These are phyloP conservation scores for Helicoverpa zea DNA, from an alignment of 1,140 invertebrate species.

Conservation along the genomic window DNA sequence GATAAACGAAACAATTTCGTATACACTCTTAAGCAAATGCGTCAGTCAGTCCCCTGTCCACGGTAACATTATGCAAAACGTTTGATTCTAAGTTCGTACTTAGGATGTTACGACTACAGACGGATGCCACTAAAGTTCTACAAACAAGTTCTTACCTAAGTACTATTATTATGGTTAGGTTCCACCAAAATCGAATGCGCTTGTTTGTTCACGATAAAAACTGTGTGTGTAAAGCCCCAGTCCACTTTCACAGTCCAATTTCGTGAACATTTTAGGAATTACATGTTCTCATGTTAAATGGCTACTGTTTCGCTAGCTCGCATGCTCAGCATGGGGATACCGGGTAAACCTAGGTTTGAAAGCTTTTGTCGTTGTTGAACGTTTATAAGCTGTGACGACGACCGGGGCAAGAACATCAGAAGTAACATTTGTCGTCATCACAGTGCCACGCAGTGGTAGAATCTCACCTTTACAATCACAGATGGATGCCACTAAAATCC, in stretches of 20 bases:
- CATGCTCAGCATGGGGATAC: too few species aligned
- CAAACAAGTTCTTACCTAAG: background rate
- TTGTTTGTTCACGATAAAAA: background rate
- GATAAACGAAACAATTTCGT: background rate
- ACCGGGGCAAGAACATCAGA: background rate
- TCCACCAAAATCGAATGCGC: too few species aligned
- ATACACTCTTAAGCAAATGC: conserved; percentile 9
- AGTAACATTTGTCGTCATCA: too few species aligned
- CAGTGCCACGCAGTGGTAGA: too few species aligned
- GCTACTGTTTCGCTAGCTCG: too few species aligned
- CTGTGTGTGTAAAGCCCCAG: too few species aligned
- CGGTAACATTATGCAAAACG: conserved; percentile 8
- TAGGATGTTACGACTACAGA: background rate
- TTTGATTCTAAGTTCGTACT: conserved; percentile 1
- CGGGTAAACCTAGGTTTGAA: too few species aligned
- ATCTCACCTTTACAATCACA: background rate
- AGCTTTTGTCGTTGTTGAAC: too few species aligned
- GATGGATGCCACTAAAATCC: background rate
- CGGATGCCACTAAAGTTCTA: background rate
- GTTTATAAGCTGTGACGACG: background rate
- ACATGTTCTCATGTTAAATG: too few species aligned
- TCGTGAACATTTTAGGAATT: too few species aligned
- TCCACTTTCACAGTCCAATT: too few species aligned
- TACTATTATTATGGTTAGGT: too few species aligned
- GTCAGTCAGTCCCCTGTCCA: conserved; percentile 2